Evolutionary conservation across 2,113 vertebrate genomes (phyloP), one percentile per base, ranked within the genome.

Genomic region (Hylia prasina): DNA sequence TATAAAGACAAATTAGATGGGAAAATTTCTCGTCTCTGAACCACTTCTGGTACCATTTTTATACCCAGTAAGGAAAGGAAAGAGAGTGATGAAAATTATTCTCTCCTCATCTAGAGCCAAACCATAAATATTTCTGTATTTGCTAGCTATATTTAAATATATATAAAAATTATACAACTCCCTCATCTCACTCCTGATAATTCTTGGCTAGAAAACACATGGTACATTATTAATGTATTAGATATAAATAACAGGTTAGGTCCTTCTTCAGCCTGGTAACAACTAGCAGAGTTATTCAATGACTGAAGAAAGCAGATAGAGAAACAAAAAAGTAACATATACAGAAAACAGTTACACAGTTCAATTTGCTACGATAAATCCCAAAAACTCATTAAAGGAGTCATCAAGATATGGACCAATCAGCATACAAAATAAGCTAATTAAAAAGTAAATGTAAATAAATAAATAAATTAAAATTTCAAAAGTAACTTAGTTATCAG

Each of bases 81-180:
- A 81, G n/a, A 44, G 24, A 86, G 40, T 44, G 60, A 85, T 63
- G 33, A 89, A 92, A 82, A 92, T 81, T 58, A 73, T 39, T 86
- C 60, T 42, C 13, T 90, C 60, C 64, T 70, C 39, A 81, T 78
- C 60, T 77, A 54, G 27, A 89, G 64, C 44, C 86, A 94, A 93
- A 63, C 76, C 71, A 93, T 88, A 91, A 90, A 87, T 92, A 86
- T 89, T 92, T 92, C 66, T 27, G n/a, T 66, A 70, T 70, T 94
- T 88, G 25, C 35, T 57, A 83, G 54, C 54, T 88, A 83, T 73
- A 92, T 87, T 92, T 90, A 94, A 96, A 89, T 58, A 77, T 9
- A 4, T 25, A 16, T 19, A 11, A 50, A 79, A 44, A 79, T 15
- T 50, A 19, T n/a, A 39, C 7, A 8, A 19, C 27, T 86, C 40